These are phyloP conservation scores for Acleris literana DNA, from an alignment of 2,888 invertebrate species.

Conservation along the genomic window DNA sequence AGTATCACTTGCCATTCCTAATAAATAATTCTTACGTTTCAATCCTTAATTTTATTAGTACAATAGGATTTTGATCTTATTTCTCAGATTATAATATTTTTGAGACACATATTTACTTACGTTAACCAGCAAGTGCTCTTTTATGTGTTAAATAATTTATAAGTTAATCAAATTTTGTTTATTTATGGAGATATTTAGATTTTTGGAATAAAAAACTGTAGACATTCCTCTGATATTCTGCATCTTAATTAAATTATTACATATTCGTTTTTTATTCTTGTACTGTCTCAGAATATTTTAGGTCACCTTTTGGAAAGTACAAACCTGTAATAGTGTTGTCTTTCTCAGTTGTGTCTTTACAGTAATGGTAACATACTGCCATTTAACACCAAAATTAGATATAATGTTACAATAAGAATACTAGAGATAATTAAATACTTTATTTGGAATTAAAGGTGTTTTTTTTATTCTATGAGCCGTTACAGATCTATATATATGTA, in stretches of 20 bases:
- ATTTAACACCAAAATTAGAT: slow-evolving; percentile 41
- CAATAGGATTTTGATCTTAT: too few relatives aligned
- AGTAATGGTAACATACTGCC: slow-evolving; percentile 41
- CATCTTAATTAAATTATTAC: background rate
- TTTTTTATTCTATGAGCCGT: background rate
- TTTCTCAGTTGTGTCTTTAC: slow-evolving; percentile 6
- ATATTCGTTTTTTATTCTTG: background rate
- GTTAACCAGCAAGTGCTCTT: slow-evolving; percentile 1
- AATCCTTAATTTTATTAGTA: too few relatives aligned
- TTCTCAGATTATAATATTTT: too few relatives aligned
- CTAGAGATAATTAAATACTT: slow-evolving; percentile 24
- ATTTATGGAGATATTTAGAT: background rate
- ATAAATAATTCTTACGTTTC: too few relatives aligned
- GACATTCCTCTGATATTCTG: slow-evolving; percentile 19
- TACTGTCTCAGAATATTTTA: background rate
- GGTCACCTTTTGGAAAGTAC: slow-evolving; percentile 10
- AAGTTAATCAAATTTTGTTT: slow-evolving; percentile 11
- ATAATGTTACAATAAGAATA: slow-evolving; percentile 25
- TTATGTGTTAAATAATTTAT: slow-evolving; percentile 13
- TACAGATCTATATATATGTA: background rate
- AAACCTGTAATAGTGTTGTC: background rate
- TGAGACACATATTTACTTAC: background rate
- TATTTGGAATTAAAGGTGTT: slow-evolving; percentile 18
- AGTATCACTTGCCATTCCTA: slow-evolving; percentile 3
- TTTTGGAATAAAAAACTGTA: slow-evolving; percentile 1